Percentiles rank a stretch among this genome's conserved stretches.
phyloP scores from a whole-genome alignment of 2,113 vertebrate species.

The Engystomops pustulosus region DNA sequence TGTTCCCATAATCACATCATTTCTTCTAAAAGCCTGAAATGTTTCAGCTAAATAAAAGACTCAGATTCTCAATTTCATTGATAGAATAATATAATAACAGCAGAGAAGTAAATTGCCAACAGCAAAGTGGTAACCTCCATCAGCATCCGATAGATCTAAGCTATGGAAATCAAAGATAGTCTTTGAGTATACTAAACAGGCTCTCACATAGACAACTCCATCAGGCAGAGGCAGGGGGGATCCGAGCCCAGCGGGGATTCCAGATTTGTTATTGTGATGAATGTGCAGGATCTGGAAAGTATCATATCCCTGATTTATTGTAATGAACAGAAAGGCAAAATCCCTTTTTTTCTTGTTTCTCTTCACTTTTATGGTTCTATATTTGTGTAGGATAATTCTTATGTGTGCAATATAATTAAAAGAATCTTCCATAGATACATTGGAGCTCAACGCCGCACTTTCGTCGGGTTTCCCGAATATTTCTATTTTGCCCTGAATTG shows the following conservation, averaged over 20 bases:
- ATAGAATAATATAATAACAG: slow-evolving; percentile 50
- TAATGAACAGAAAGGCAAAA: slow-evolving; percentile 58
- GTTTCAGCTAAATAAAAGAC: slow-evolving; percentile 30
- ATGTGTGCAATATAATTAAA: not conserved
- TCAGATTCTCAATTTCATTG: slow-evolving; percentile 27
- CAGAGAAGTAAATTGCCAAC: slow-evolving; percentile 51
- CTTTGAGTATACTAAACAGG: slow-evolving; percentile 54
- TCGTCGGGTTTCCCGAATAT: no score
- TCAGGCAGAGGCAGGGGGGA: slow-evolving; percentile 46
- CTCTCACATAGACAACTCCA: slow-evolving; percentile 48
- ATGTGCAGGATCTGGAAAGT: slow-evolving; percentile 57
- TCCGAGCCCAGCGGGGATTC: slow-evolving; percentile 45
- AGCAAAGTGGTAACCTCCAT: slow-evolving; percentile 53
- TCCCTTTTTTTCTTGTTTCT: not conserved
- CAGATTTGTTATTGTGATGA: slow-evolving; percentile 60
- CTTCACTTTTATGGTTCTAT: slow-evolving; percentile 8
- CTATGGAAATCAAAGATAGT: slow-evolving; percentile 58
- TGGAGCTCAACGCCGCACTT: no score
- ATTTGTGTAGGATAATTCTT: slow-evolving; percentile 27
- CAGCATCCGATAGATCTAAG: slow-evolving; percentile 49
- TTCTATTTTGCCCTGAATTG: no score
- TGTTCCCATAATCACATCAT: slow-evolving; percentile 8
- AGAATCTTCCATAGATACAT: not conserved
- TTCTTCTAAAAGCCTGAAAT: not conserved
- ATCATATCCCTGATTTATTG: slow-evolving; percentile 56